Evolutionary conservation across 2,113 vertebrate species (phyloP), one percentile per base, ranked within the genome.

Genomic region (Prinia subflava): DNA sequence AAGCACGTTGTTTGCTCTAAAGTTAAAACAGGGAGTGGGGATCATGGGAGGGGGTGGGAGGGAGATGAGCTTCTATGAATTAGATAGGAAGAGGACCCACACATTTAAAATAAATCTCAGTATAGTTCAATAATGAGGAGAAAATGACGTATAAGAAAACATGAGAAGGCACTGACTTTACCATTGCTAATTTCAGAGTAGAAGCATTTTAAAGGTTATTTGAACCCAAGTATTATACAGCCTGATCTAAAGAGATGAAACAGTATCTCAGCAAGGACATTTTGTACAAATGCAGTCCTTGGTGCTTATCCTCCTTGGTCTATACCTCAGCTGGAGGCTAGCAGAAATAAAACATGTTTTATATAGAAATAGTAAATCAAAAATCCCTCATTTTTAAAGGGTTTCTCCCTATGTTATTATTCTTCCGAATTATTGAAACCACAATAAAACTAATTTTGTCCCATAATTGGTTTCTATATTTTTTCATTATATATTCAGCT

Each of bases 281-380:
- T 92, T 52, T 41, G 64, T 93, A 80, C 82, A 78, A 52, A 7
- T 86, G 59, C 68, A 93, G 63, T 83, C 68, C 71, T 91, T 50
- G 25, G n/a, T 76, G 37, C 52, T 88, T 88, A 82, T 65, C 35
- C 47, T 88, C 14, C 69, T 63, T 93, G 67, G 42, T 59, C 55
- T 92, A n/a, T 67, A 95, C 74, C 78, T 92, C 87, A 90, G 87
- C 76, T 86, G 68, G 55, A 85, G 89, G 84, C 59, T 60, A 87
- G 59, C 2, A 95, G 76, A 93, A 93, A 71, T 57, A 95, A 90
- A 86, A 3, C 6, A 55, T 70, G 52, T 16, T 94, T 92, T 89
- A 73, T 33, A 88, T 39, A 81, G 68, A 67, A 97, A 88, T 0
- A 74, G 10, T 39, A 90, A 92, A 88, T 60, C 60, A 90, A 92